Evolutionary conservation across 2,888 invertebrate genomes (phyloP).

Genomic region (Euplagia quadripunctaria): DNA sequence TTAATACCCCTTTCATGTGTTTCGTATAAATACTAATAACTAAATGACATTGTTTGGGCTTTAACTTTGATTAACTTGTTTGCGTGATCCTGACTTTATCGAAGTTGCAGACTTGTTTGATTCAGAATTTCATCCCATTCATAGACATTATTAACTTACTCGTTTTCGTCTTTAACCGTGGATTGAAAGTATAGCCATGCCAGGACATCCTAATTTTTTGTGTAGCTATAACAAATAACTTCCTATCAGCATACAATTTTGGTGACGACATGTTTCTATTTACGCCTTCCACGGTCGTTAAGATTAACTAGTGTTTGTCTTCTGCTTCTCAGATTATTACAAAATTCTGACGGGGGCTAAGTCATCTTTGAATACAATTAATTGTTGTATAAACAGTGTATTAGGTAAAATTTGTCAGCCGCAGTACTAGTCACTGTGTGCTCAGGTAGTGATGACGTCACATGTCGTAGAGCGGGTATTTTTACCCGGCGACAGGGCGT

Average conservation of each 20-base stretch:
- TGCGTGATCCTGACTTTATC: neutral
- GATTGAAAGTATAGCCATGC: neutral
- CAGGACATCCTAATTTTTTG: neutral
- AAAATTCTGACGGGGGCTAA: neutral
- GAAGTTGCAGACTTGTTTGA: neutral
- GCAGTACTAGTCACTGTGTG: slow-evolving; percentile 23
- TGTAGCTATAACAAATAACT: neutral
- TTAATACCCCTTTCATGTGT: no score
- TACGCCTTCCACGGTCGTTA: neutral
- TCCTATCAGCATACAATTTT: neutral
- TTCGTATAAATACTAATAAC: no score
- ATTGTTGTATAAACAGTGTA: neutral
- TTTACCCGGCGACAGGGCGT: slow-evolving; percentile 53
- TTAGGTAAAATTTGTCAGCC: neutral
- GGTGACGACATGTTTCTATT: neutral
- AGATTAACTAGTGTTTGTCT: neutral
- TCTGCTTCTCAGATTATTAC: neutral
- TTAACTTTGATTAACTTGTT: neutral
- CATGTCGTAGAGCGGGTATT: slow-evolving; percentile 54
- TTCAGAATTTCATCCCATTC: neutral
- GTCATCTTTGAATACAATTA: neutral
- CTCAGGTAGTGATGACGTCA: slow-evolving; percentile 52
- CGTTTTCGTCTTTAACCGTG: neutral
- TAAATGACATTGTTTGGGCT: neutral
- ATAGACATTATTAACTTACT: neutral